These are phyloP conservation scores for Tangara arthus DNA, from an alignment of 2,797 vertebrate genomes.

Conservation along the genomic window DNA sequence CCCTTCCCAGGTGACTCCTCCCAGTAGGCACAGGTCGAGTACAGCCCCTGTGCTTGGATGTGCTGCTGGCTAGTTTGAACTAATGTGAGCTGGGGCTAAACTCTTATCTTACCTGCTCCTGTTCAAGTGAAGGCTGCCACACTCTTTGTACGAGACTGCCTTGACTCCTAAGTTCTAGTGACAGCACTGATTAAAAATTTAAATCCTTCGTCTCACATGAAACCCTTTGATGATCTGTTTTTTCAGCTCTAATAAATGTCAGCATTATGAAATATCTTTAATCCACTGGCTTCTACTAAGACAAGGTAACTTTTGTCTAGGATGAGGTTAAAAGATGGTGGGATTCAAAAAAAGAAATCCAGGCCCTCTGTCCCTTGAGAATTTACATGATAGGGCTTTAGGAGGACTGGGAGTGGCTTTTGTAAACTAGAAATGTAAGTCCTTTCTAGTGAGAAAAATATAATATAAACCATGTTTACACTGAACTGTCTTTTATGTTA, in stretches of 20 bases:
- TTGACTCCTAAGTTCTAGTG: neutral
- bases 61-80: neutral
- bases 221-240: constrained; percentile 31
- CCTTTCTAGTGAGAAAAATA: neutral
- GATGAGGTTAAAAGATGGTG: neutral
- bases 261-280: neutral
- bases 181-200: constrained; percentile 1
- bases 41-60: neutral
- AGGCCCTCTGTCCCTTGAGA: neutral
- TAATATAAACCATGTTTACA: neutral
- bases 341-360: neutral
- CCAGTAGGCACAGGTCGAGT: neutral
- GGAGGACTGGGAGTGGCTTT: neutral
- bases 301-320: neutral
- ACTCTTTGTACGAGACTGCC: neutral
- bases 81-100: neutral
- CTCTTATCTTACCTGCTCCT: neutral
- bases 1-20: neutral
- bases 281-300: neutral
- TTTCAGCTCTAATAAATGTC: neutral
- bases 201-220: neutral
- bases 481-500: neutral
- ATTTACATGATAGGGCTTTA: neutral
- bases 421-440: neutral
- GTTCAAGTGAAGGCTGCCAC: neutral